These are phyloP conservation scores for Platalea minor DNA, from an alignment of 2,797 vertebrate species.

Conservation along the genomic window DNA sequence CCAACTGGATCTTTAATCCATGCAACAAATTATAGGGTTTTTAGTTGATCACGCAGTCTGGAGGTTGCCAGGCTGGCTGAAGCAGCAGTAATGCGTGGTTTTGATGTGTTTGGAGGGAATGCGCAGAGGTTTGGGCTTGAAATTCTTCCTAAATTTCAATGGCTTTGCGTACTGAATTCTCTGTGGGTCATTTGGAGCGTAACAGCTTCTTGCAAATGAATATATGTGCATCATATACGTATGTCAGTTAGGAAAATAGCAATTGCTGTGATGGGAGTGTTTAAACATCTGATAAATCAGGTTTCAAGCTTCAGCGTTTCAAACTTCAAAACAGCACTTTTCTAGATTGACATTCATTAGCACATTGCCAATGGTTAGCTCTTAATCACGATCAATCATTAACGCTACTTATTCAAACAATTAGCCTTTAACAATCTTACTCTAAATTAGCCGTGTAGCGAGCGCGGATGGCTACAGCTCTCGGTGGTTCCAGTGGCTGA, in stretches of 20 bases:
- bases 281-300: conserved; percentile 12
- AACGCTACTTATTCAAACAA: neutral
- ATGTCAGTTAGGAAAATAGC: neutral
- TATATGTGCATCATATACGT: neutral
- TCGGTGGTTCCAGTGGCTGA: neutral
- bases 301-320: neutral
- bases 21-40: neutral
- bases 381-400: conserved; percentile 2
- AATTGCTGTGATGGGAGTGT: neutral
- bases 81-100: neutral
- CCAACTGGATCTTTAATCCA: neutral
- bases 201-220: neutral
- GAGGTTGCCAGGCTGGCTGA: neutral
- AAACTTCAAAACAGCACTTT: conserved; percentile 10
- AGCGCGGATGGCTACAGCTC: neutral
- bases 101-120: neutral
- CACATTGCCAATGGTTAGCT: neutral
- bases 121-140: neutral
- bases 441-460: neutral
- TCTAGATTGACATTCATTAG: conserved; percentile 3
- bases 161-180: neutral
- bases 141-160: neutral
- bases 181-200: neutral
- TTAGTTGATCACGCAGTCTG: neutral
- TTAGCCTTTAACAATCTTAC: neutral